A percentile compares a stretch with the other conserved stretches of the same genome.
Conservation (phyloP, 2,113 vertebrate genomes). For the Lagopus muta region DNA sequence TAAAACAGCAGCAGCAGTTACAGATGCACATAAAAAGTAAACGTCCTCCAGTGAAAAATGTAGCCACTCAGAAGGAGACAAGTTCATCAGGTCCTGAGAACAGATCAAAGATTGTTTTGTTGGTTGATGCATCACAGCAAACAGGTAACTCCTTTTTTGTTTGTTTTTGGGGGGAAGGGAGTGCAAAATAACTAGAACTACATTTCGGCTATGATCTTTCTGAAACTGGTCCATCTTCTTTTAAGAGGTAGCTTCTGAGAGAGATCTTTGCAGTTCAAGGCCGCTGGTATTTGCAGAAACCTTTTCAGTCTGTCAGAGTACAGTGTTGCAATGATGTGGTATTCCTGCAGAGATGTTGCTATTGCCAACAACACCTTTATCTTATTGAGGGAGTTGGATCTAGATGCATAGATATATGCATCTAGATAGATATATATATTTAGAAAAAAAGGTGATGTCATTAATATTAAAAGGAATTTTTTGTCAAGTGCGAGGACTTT, state of each 20-base stretch:
- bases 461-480: not conserved
- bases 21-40: conserved; percentile 86
- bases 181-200: not conserved
- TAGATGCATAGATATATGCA: not conserved
- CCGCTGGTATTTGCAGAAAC: not conserved
- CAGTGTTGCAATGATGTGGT: not conserved
- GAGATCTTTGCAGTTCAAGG: not conserved
- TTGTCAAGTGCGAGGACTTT: not conserved
- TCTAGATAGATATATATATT: too few relatives aligned
- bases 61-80: conserved; percentile 96
- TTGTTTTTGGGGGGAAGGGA: not conserved
- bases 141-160: conserved; percentile 83
- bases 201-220: not conserved
- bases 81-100: conserved; percentile 89
- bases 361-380: not conserved
- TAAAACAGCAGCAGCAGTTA: conserved; percentile 75
- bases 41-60: conserved; percentile 89
- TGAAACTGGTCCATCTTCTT: not conserved
- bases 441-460: fast-evolving
- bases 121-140: conserved; percentile 97
- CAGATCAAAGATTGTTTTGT: conserved; percentile 90
- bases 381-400: not conserved
- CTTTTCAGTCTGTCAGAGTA: not conserved
- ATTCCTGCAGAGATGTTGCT: not conserved
- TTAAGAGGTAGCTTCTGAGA: not conserved